Evolutionary conservation across 2,113 vertebrate species (phyloP).

Genomic region (Corythornis madagascariensis): DNA sequence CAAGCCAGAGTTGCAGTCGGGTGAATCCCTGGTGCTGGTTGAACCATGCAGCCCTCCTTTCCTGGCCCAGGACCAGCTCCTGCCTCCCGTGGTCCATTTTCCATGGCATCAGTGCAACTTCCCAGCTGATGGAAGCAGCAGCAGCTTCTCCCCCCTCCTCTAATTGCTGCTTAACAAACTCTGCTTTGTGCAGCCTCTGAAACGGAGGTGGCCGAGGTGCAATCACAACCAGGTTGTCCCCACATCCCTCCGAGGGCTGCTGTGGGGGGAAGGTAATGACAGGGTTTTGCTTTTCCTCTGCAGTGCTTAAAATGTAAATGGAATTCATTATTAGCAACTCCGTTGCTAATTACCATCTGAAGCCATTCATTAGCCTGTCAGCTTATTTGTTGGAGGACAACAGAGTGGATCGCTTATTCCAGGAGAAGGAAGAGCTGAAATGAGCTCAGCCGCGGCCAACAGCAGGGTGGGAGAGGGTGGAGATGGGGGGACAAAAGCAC

Average conservation of each 20-base stretch:
- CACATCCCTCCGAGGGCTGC: background rate
- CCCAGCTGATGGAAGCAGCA: background rate
- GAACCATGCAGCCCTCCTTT: background rate
- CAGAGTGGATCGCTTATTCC: conserved; percentile 42
- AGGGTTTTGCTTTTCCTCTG: conserved; percentile 35
- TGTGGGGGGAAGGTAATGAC: background rate
- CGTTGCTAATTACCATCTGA: conserved; percentile 75
- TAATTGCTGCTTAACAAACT: conserved; percentile 17
- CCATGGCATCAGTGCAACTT: rapidly evolving
- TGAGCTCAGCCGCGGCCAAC: background rate
- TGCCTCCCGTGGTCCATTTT: background rate
- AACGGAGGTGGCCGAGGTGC: background rate
- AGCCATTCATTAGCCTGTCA: conserved; percentile 80
- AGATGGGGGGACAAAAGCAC: background rate
- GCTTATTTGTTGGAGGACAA: conserved; percentile 63
- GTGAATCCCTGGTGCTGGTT: background rate
- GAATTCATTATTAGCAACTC: conserved; percentile 75
- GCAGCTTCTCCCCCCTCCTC: background rate
- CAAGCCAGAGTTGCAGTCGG: background rate
- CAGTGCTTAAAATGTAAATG: conserved; percentile 81
- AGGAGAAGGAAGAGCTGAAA: conserved; percentile 2
- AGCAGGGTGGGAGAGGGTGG: background rate
- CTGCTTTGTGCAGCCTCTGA: background rate
- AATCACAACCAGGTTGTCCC: background rate
- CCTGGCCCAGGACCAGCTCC: background rate